phyloP scores from a whole-genome alignment of 2,113 vertebrate genomes.

The Montifringilla adamsi region DNA sequence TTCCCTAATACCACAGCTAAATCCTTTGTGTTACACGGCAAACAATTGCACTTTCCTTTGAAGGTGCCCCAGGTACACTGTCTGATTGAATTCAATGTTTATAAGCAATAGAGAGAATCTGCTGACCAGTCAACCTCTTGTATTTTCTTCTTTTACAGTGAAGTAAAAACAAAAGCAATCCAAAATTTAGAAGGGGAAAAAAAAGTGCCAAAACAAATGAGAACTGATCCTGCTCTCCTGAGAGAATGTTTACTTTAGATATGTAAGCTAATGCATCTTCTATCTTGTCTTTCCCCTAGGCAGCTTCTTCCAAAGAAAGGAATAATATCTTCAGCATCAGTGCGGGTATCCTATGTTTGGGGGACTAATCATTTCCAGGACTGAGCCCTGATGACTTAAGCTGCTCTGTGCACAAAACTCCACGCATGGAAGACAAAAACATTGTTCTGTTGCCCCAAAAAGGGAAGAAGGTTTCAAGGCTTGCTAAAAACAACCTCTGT shows the following conservation, averaged over 20 bases:
- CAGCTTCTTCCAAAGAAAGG: constrained; percentile 11
- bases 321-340: neutral
- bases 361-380: neutral
- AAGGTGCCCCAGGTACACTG: neutral
- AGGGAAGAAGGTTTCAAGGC: constrained; percentile 9
- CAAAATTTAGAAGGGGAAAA: neutral
- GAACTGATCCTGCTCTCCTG: neutral
- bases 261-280: neutral
- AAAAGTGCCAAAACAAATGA: neutral
- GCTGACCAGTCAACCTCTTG: neutral
- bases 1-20: neutral
- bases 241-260: neutral
- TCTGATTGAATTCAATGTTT: neutral
- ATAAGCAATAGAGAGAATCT: neutral
- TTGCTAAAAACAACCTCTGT: neutral
- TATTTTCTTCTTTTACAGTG: neutral
- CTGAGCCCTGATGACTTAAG: neutral
- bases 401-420: neutral
- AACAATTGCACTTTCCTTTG: neutral
- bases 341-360: neutral
- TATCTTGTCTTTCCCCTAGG: neutral
- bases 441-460: neutral
- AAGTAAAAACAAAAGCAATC: neutral
- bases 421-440: neutral
- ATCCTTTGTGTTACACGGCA: neutral